Evolutionary conservation across 2,888 invertebrate genomes (phyloP), one percentile per base, ranked within the genome.

Genomic region (Diloba caeruleocephala): DNA sequence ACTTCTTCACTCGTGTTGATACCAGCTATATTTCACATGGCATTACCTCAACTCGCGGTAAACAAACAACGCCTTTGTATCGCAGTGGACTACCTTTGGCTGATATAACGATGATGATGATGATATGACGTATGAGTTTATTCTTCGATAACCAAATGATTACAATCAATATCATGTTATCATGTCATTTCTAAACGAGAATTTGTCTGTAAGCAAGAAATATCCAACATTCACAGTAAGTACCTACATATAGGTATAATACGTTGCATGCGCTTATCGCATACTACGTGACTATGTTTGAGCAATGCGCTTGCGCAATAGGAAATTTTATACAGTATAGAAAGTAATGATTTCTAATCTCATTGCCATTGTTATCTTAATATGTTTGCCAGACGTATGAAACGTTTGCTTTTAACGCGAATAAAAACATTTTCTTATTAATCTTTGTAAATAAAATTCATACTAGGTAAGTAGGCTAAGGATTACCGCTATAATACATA

Each of bases 321-420:
- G 75, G 79, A 85, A 72, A 84, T 84, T 85, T 84, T 83, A 85
- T 81, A 80, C 75, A 53, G 74, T 76, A 81, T 83, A 79, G 83
- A 87, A 87, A 87, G 84, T 85, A 87, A 85, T 85, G 79, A 84
- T 86, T 87, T 84, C 81, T 82, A 82, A 85, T 87, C 82, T 86
- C 80, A 86, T 83, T 84, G 84, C 81, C 79, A 79, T 77, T 84
- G 85, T 85, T 86, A 88, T 85, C 85, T 79, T 77, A 82, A 82
- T 82, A 76, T 71, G 77, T 76, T 71, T 43, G 54, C 71, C 68
- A 65, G 56, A 54, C 51, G 60, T 72, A 67, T 58, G 56, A 7
- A 61, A 61, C 62, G 48, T 56, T 68, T 49, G 41, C 28, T 64
- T 70, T 56, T 74, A 70, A 65, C 54, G 64, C 46, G 64, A 69